Base-by-base conservation (phyloP, 2,113 vertebrate genomes). In the Pipa parva region DNA sequence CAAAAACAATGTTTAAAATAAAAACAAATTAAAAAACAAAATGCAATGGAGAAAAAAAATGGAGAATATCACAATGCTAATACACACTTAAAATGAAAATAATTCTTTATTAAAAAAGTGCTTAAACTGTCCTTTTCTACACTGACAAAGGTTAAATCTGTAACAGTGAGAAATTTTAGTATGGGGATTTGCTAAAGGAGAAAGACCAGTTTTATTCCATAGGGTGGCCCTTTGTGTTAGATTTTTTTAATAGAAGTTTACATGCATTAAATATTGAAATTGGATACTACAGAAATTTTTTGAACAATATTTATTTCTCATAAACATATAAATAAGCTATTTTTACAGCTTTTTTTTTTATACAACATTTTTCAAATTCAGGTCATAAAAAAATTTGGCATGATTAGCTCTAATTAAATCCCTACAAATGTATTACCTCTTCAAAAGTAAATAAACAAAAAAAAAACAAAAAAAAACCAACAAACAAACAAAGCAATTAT, bases 311-410 rank as follows among this genome's bases (percentile, higher is more conserved):
- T 49, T 49, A 49, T 49, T 49, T 24, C 46, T 49, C 22, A 20
- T 49, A 24, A 22, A 17, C 39, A 42, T 42, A 49, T 49, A 49
- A 24, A 49, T 24, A 49, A 22, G 46, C 46, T 49, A 49, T 24
- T 49, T 49, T 7, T 49, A 49, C 46, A 49, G 21, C 46, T 22
- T 49, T 49, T 49, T n/a, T n/a, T n/a, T n/a, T n/a, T n/a, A n/a
- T 49, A 49, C 21, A 24, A 24, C 21, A 49, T 49, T 49, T 22
- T 24, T 49, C 46, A 49, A 49, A 49, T 8, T 42, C 39, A n/a
- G 39, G 13, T 42, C 39, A 42, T n/a, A 42, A 17, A 42, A 42
- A 22, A 3, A 22, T 21, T 24, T 24, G 46, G 46, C 46, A 49
- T 49, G 46, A 49, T 49, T 49, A 49, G 46, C 18, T 3, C 46